Conservation (phyloP, 2,888 invertebrate genomes). For the Cosmia trapezina region DNA sequence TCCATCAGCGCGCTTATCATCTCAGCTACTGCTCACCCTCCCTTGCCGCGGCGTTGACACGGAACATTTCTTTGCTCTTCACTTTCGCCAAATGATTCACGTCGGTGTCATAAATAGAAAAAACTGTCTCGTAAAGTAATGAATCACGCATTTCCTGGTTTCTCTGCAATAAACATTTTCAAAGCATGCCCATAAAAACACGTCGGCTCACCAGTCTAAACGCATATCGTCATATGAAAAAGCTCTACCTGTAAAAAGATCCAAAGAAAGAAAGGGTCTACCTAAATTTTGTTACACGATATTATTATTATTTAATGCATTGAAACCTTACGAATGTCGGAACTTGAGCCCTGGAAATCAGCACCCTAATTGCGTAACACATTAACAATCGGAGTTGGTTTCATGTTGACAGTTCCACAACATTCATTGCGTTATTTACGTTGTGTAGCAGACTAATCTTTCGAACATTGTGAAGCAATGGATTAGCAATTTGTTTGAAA, state of each 20-base stretch:
- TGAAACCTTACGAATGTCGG: too few relatives aligned
- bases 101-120: conserved; percentile 1
- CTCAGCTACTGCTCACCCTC: neutral
- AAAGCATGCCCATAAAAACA: neutral
- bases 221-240: neutral
- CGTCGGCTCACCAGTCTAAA: neutral
- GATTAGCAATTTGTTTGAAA: too few relatives aligned
- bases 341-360: too few relatives aligned
- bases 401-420: too few relatives aligned
- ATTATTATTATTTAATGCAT: too few relatives aligned
- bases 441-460: too few relatives aligned
- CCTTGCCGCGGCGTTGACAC: neutral
- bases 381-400: too few relatives aligned
- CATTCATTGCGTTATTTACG: too few relatives aligned
- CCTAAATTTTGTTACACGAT: too few relatives aligned
- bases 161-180: conserved; percentile 13
- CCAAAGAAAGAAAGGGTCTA: neutral
- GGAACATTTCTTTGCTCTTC: neutral
- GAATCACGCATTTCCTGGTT: conserved; percentile 38
- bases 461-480: too few relatives aligned
- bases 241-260: neutral
- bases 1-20: neutral
- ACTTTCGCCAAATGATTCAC: conserved; percentile 55
- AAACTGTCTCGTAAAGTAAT: conserved; percentile 21
- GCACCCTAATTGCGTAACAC: too few relatives aligned